Conservation (phyloP, 2,888 invertebrate genomes). For the Drosophila neotestacea region DNA sequence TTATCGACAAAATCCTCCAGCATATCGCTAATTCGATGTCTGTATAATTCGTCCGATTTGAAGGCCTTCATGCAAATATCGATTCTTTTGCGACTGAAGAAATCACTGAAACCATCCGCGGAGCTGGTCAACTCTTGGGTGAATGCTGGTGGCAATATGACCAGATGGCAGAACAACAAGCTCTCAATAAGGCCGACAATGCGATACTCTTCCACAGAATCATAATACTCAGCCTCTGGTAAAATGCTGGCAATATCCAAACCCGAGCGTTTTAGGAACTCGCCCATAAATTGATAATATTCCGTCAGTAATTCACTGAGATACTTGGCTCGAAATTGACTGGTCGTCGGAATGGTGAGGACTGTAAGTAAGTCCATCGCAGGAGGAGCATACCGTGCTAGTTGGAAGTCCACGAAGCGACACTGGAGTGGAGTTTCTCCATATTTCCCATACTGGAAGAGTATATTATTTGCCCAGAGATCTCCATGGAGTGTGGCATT, state of each 20-base stretch:
- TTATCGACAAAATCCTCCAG: constrained; percentile 87
- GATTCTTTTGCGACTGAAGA: constrained; percentile 86
- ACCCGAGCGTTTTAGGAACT: constrained; percentile 84
- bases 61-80: constrained; percentile 87
- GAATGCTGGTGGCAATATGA: constrained; percentile 86
- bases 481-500: constrained; percentile 86
- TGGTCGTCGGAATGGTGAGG: constrained; percentile 86
- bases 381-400: constrained; percentile 88
- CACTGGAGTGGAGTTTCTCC: constrained; percentile 86
- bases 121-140: constrained; percentile 86
- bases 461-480: constrained; percentile 86
- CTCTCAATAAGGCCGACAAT: constrained; percentile 87
- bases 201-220: constrained; percentile 85
- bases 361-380: constrained; percentile 87
- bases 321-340: constrained; percentile 85
- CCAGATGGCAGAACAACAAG: constrained; percentile 86
- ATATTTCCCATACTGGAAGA: constrained; percentile 83
- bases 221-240: constrained; percentile 85
- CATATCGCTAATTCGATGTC: constrained; percentile 86
- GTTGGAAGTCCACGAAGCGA: constrained; percentile 90
- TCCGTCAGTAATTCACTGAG: constrained; percentile 86
- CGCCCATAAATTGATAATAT: constrained; percentile 87
- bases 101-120: constrained; percentile 86
- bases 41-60: constrained; percentile 86
- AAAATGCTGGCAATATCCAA: constrained; percentile 85